Evolutionary conservation across 2,113 vertebrate species (phyloP).

Genomic region (Diadophis punctatus): DNA sequence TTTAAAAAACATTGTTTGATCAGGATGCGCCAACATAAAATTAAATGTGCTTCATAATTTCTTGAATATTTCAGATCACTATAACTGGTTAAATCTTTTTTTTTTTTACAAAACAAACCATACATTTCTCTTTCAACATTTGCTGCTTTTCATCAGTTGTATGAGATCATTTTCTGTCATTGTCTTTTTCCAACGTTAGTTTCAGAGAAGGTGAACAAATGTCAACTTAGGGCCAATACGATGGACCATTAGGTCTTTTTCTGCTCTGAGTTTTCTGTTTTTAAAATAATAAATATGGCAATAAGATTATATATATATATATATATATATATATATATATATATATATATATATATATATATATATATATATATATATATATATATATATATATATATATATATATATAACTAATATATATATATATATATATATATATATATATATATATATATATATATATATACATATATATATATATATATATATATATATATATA

Average conservation of each 20-base stretch:
- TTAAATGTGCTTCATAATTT: background rate
- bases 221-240: background rate
- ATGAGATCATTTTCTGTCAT: background rate
- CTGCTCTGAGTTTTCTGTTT: background rate
- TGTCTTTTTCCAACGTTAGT: background rate
- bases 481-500: too few relatives aligned
- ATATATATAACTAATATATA: too few relatives aligned
- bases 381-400: too few relatives aligned
- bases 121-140: background rate
- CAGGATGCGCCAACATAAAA: background rate
- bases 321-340: too few relatives aligned
- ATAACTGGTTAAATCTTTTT: background rate
- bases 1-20: background rate
- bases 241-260: background rate
- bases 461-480: too few relatives aligned
- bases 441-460: too few relatives aligned
- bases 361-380: too few relatives aligned
- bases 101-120: background rate
- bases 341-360: too few relatives aligned
- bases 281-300: background rate
- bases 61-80: background rate
- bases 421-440: too few relatives aligned
- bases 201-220: background rate
- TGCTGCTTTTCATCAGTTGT: background rate
- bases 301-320: too few relatives aligned